Base-by-base conservation (phyloP, 2,797 vertebrate genomes). In the Mus spretus region DNA sequence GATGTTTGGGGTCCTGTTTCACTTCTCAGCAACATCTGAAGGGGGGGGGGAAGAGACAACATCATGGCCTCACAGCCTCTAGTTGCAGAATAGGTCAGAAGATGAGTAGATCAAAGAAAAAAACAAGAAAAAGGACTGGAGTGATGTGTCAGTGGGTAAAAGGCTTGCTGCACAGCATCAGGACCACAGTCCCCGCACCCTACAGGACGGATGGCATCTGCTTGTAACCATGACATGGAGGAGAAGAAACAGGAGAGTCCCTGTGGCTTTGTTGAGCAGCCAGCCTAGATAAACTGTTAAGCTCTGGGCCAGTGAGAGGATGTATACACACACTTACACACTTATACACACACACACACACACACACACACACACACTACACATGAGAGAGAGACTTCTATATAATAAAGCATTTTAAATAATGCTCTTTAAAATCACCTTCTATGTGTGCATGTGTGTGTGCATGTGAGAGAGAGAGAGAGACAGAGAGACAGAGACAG, bases 1-100 rank as follows among this genome's bases (percentile, higher is more conserved):
- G 13, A 34, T 50, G 8, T 44, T 14, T 50, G 79, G 22, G 6
- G 31, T 34, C 94, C 12, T 1, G 2, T 40, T 24, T n/a, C 53
- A 0, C 17, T 0, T 17, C n/a, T 1, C 20, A 10, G 26, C 80
- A n/a, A 31, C n/a, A 0, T 34, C 3, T 12, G 26, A 59, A 4
- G 28, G 53, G 31, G n/a, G 28, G 31, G n/a, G 28, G 24, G 0
- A 59, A 26, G 40, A 20, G 1, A 72, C 9, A 81, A 26, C 15
- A 47, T 9, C 0, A 37, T 24, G 15, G 24, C 77, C 77, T 72
- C n/a, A 0, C 5, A 1, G 59, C 65, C 34, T 72, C 84, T 72
- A 26, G 40, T 2, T 31, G 26, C 53, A 34, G 70, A 44, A 31
- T 34, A n/a, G 31, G 31, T n/a, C 22, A 61, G 57, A 67, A 47